Conservation (phyloP, 2,797 vertebrate genomes). For the Liasis olivaceus region DNA sequence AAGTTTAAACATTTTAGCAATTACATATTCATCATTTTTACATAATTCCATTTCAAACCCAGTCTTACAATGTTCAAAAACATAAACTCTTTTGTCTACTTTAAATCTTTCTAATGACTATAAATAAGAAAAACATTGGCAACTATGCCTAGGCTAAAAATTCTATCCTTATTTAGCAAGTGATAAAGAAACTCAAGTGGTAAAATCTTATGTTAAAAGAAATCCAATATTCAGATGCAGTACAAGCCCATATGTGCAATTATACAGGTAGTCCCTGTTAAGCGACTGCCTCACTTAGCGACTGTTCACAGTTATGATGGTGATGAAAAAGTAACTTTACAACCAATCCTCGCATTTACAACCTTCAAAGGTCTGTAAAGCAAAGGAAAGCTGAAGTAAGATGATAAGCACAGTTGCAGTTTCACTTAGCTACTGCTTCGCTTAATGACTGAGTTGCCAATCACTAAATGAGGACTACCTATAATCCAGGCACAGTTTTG, state of each 20-base stretch:
- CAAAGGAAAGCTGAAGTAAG: background rate
- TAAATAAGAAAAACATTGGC: background rate
- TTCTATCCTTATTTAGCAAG: background rate
- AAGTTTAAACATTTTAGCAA: background rate
- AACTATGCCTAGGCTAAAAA: background rate
- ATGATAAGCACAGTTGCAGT: background rate
- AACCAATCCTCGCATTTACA: background rate
- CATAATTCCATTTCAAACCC: background rate
- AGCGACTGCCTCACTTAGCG: background rate
- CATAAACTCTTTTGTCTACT: background rate
- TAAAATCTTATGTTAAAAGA: background rate
- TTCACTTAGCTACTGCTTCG: background rate
- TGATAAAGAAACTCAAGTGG: background rate
- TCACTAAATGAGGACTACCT: background rate
- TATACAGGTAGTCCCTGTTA: background rate
- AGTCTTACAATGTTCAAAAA: background rate
- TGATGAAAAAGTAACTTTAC: background rate
- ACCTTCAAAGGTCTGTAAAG: background rate
- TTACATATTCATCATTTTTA: background rate
- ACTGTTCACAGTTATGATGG: background rate
- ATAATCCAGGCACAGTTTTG: background rate
- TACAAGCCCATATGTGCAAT: background rate
- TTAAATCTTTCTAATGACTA: background rate
- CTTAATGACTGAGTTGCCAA: background rate
- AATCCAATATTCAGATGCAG: background rate